Base-by-base conservation (phyloP, 1,140 invertebrate species). In the Grapholita molesta region DNA sequence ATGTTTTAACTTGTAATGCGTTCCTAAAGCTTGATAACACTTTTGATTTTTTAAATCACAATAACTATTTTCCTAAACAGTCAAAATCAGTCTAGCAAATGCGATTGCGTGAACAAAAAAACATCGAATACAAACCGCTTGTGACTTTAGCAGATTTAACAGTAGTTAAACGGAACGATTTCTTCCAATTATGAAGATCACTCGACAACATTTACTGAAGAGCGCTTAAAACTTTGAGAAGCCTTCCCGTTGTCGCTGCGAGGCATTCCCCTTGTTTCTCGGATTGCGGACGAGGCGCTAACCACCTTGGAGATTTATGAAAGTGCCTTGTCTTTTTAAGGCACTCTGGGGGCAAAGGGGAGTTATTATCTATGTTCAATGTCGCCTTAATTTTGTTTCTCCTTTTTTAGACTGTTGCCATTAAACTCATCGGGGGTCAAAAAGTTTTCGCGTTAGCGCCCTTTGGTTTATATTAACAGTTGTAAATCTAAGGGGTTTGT, bases 321-420 rank as follows among this genome's bases (percentile, higher is more conserved):
- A 82, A 83, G 82, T 84, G 75, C 76, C 78, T 80, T 78, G 79
- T 82, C 79, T 76, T 81, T 83, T 81, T 78, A 73, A 80, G 72
- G 70, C 73, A 78, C 76, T 81, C 68, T 61, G 68, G 74, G n/a
- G 74, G 74, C 73, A 78, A 76, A 75, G 65, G 75, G 76, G 72
- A 76, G 73, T 81, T 83, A 83, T 83, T 83, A 79, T 79, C 76
- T 81, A 78, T 76, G 79, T 79, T 75, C 71, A 70, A 61, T 68
- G 75, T 74, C 73, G 66, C 65, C 64, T 66, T 76, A 76, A 79
- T 77, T 83, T 80, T 75, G 72, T 76, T 81, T 76, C 69, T 64
- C 66, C 68, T 78, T 80, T 80, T 77, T 74, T 70, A 72, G 33
- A 65, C 57, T 30, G 70, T 73, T 74, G 55, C 68, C 76, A 74